phyloP scores from a whole-genome alignment of 1,140 invertebrate genomes.

The Hycleus cichorii region DNA sequence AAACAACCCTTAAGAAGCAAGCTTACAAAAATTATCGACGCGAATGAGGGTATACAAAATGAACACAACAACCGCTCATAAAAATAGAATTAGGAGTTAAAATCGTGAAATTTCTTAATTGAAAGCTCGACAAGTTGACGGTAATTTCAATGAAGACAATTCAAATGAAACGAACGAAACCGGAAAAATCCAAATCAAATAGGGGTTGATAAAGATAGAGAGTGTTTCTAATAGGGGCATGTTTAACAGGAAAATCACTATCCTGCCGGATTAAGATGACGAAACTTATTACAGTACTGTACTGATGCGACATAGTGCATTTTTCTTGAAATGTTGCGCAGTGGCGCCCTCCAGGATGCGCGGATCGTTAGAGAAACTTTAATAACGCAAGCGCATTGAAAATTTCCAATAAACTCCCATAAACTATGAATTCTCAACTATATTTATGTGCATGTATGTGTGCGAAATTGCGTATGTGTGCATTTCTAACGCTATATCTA shows the following conservation, averaged over 20 bases:
- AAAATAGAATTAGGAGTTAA: neutral
- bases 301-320: slow-evolving; percentile 38
- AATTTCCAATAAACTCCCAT: slow-evolving; percentile 9
- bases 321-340: slow-evolving; percentile 40
- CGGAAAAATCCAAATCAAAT: too few species aligned
- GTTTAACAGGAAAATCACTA: too few species aligned
- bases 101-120: slow-evolving; percentile 20
- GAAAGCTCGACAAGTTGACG: neutral
- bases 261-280: slow-evolving; percentile 5
- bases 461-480: too few species aligned
- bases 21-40: too few species aligned
- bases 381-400: slow-evolving; percentile 33
- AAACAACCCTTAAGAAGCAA: too few species aligned
- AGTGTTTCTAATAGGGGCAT: too few species aligned
- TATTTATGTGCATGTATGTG: neutral
- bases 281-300: slow-evolving; percentile 33
- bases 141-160: neutral
- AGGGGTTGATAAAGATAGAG: too few species aligned
- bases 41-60: too few species aligned
- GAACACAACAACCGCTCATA: too few species aligned
- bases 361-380: slow-evolving; percentile 38
- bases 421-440: neutral
- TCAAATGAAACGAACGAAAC: neutral
- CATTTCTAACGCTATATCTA: slow-evolving; percentile 4
- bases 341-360: slow-evolving; percentile 31